A percentile compares a stretch with the other conserved stretches of the same genome.
Evolutionary conservation across 2,797 vertebrate genomes (phyloP).

Genomic region (Urosaurus nigricauda): DNA sequence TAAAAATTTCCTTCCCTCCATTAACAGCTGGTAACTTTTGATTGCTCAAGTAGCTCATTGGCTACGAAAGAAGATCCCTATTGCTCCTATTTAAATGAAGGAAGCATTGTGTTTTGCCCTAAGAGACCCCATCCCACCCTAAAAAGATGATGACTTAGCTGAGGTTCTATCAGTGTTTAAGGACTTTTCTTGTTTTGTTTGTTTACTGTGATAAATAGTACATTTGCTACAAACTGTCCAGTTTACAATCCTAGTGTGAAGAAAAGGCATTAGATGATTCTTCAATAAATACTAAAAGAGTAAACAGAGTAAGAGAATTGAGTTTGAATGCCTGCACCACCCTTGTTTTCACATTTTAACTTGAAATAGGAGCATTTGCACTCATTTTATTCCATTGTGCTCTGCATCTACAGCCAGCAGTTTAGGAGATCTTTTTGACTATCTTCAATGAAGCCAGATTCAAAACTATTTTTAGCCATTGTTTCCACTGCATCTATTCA

Average conservation of each 20-base stretch:
- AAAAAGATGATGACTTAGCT: not conserved
- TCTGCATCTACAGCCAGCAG: not conserved
- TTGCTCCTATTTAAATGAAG: not conserved
- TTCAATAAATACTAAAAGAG: slow-evolving; percentile 33
- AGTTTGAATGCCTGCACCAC: not conserved
- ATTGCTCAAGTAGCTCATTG: not conserved
- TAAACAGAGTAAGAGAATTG: slow-evolving; percentile 17
- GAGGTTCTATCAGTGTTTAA: not conserved
- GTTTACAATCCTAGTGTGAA: not conserved
- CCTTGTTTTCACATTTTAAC: not conserved
- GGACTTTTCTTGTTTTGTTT: not conserved
- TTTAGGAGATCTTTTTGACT: not conserved
- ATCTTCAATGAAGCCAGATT: slow-evolving; percentile 32
- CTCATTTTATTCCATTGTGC: not conserved
- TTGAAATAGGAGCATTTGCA: not conserved
- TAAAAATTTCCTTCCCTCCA: not conserved
- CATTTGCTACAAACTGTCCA: not conserved
- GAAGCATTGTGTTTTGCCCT: not conserved
- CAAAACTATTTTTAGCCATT: slow-evolving; percentile 23
- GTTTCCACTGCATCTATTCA: slow-evolving; percentile 41
- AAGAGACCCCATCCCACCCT: not conserved
- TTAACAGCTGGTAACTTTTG: not conserved
- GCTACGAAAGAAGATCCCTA: not conserved
- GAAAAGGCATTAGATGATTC: slow-evolving; percentile 4
- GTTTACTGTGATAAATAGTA: not conserved